Conservation (phyloP, 2,797 vertebrate species). For the Heterohyrax brucei region DNA sequence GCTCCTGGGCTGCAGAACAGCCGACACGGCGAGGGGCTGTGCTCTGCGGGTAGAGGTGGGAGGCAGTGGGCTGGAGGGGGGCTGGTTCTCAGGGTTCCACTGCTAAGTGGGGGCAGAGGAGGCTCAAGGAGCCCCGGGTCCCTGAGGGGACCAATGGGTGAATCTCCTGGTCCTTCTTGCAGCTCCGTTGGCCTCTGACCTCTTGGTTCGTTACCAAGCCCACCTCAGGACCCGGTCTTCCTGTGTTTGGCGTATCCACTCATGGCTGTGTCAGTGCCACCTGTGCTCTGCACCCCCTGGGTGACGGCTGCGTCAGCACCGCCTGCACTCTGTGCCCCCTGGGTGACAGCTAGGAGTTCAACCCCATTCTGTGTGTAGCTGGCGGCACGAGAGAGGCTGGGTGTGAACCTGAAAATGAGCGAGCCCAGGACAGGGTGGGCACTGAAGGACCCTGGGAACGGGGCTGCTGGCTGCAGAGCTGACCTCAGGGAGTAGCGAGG, state of each 20-base stretch:
- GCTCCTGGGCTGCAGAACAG: neutral
- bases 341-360: neutral
- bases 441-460: neutral
- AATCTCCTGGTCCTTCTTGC: neutral
- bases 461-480: neutral
- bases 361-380: fast-evolving
- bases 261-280: fast-evolving
- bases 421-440: neutral
- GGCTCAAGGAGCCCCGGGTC: fast-evolving
- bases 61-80: fast-evolving
- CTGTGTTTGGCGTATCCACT: neutral
- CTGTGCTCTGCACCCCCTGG: neutral
- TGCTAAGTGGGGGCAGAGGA: neutral
- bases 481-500: fast-evolving
- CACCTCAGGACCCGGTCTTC: neutral
- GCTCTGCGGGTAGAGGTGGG: neutral
- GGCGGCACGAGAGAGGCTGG: neutral
- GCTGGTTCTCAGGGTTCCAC: fast-evolving
- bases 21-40: neutral
- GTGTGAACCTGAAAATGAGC: neutral
- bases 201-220: neutral
- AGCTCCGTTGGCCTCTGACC: neutral
- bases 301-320: no score
- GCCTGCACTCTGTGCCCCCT: fast-evolving
- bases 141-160: neutral